phyloP scores from a whole-genome alignment of 2,797 vertebrate species.

The Bradypodion pumilum region DNA sequence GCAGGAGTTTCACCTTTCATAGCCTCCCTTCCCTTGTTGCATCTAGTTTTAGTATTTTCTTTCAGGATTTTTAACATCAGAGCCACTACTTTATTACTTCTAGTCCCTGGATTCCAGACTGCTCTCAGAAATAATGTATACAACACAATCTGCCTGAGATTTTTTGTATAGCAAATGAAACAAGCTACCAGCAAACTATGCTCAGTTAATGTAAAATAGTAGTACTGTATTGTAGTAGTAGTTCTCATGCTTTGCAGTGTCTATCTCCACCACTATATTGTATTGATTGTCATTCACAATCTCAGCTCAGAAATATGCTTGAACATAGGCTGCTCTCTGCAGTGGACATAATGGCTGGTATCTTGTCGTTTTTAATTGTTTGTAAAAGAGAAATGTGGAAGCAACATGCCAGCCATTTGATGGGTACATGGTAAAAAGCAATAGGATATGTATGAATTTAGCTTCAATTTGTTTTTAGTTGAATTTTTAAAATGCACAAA shows the following conservation, averaged over 20 bases:
- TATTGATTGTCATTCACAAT: too few relatives aligned
- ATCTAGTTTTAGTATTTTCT: conserved; percentile 59
- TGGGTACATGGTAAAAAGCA: too few relatives aligned
- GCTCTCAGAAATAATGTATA: conserved; percentile 29
- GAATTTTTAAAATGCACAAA: too few relatives aligned
- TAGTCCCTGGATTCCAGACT: conserved; percentile 44
- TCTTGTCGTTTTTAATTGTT: not conserved
- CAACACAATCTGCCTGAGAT: conserved; percentile 21
- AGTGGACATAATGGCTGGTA: not conserved
- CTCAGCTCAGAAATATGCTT: too few relatives aligned
- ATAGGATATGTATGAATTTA: too few relatives aligned
- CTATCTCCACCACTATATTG: too few relatives aligned
- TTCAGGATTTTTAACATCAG: conserved; percentile 60
- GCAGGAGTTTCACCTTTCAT: conserved; percentile 36
- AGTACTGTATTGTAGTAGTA: too few relatives aligned
- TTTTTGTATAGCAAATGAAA: conserved; percentile 39
- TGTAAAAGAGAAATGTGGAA: too few relatives aligned
- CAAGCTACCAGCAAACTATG: not conserved
- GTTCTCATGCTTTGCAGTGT: too few relatives aligned
- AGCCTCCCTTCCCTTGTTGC: conserved; percentile 36
- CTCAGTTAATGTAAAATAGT: not conserved
- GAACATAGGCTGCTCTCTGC: conserved; percentile 1
- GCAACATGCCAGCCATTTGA: too few relatives aligned
- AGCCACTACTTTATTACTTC: conserved; percentile 60
- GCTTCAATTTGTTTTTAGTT: too few relatives aligned